Evolutionary conservation across 2,113 vertebrate species (phyloP).

Genomic region (Trematomus loennbergii): DNA sequence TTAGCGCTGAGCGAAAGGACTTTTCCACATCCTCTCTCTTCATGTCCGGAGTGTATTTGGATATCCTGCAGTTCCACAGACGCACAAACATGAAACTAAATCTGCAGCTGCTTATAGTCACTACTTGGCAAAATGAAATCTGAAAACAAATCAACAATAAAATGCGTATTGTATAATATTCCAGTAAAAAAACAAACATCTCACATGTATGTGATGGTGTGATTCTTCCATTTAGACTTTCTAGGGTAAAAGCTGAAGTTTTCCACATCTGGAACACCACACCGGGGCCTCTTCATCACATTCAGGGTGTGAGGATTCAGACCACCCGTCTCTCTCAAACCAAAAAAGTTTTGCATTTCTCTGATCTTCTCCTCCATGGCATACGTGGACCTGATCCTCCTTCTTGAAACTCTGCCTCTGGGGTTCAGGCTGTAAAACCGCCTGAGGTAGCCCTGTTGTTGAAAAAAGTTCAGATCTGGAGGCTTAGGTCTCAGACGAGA

Average conservation of each 20-base stretch:
- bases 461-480: constrained; percentile 4
- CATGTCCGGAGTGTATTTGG: constrained; percentile 75
- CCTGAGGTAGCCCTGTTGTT: constrained; percentile 59
- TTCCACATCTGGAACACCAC: constrained; percentile 77
- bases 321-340: constrained; percentile 66
- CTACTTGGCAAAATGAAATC: neutral
- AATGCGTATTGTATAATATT: neutral
- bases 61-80: constrained; percentile 50
- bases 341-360: constrained; percentile 76
- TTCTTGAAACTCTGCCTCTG: neutral
- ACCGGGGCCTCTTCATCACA: constrained; percentile 70
- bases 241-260: constrained; percentile 65
- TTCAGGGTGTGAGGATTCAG: constrained; percentile 57
- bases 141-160: neutral
- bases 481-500: neutral
- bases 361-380: constrained; percentile 62
- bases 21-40: constrained; percentile 66
- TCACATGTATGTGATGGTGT: constrained; percentile 80
- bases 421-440: constrained; percentile 62
- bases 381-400: constrained; percentile 34
- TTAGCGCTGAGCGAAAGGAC: constrained; percentile 54
- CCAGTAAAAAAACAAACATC: neutral
- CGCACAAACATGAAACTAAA: neutral
- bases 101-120: neutral
- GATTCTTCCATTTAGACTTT: constrained; percentile 78